These are phyloP conservation scores for Neolamprologus ventralis DNA, from an alignment of 2,113 vertebrate genomes.

Conservation along the genomic window DNA sequence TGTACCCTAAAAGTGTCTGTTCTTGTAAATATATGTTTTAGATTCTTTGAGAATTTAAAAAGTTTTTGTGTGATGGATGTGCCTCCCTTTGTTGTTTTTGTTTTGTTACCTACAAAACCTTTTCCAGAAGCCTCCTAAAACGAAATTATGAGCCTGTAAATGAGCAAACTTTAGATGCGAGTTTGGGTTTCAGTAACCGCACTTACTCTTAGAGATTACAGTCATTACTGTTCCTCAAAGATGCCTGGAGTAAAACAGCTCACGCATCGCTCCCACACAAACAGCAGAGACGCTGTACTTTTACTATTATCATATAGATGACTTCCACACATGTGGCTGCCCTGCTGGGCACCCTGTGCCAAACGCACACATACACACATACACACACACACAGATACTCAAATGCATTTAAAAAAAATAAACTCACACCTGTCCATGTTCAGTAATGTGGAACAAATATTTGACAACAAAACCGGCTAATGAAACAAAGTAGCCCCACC, in stretches of 20 bases:
- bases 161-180: neutral
- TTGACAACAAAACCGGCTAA: neutral
- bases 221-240: neutral
- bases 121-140: neutral
- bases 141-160: neutral
- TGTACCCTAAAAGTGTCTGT: neutral
- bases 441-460: neutral
- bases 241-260: neutral
- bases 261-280: neutral
- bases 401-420: neutral
- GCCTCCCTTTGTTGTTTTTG: neutral
- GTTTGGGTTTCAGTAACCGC: neutral
- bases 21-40: neutral
- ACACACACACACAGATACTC: neutral
- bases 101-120: neutral
- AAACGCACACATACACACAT: neutral
- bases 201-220: neutral
- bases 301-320: conserved; percentile 27
- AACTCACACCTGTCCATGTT: neutral
- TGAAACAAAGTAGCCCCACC: neutral
- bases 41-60: neutral
- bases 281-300: neutral
- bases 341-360: neutral
- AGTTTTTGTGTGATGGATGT: neutral
- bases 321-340: neutral